These are phyloP conservation scores for Micromys minutus DNA, from an alignment of 2,113 vertebrate genomes.

Conservation along the genomic window DNA sequence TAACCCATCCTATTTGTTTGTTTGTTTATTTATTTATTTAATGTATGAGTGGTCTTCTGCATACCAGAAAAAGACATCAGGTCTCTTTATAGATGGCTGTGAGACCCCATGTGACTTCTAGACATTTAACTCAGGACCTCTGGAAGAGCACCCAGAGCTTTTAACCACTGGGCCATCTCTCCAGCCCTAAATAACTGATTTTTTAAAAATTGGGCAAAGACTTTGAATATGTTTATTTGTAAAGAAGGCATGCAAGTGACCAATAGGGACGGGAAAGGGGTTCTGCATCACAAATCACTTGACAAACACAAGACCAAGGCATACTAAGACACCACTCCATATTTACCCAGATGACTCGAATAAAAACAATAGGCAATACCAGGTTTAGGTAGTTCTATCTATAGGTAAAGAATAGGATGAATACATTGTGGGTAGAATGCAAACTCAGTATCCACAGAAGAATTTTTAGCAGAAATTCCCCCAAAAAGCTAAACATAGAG, in stretches of 20 bases:
- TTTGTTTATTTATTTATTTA: too few relatives aligned
- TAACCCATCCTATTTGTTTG: background rate
- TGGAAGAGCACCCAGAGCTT: too few relatives aligned
- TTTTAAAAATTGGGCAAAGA: background rate
- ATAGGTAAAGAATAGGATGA: background rate
- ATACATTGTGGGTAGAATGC: background rate
- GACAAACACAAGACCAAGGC: conserved; percentile 6
- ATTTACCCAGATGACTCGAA: background rate
- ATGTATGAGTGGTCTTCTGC: too few relatives aligned
- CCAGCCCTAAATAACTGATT: too few relatives aligned
- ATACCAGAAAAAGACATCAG: too few relatives aligned
- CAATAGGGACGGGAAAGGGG: background rate
- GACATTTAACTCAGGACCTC: too few relatives aligned
- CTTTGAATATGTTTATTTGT: background rate
- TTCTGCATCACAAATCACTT: background rate
- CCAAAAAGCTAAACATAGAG: background rate
- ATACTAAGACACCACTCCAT: background rate
- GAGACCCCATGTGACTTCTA: too few relatives aligned
- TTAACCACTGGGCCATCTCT: too few relatives aligned
- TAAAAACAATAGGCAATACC: background rate
- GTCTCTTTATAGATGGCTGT: too few relatives aligned
- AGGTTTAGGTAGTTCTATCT: background rate
- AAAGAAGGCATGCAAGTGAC: background rate
- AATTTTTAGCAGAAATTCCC: background rate
- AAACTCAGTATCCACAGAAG: background rate